Base-by-base conservation (phyloP, 2,113 vertebrate genomes). In the Myanophis thanlyinensis region DNA sequence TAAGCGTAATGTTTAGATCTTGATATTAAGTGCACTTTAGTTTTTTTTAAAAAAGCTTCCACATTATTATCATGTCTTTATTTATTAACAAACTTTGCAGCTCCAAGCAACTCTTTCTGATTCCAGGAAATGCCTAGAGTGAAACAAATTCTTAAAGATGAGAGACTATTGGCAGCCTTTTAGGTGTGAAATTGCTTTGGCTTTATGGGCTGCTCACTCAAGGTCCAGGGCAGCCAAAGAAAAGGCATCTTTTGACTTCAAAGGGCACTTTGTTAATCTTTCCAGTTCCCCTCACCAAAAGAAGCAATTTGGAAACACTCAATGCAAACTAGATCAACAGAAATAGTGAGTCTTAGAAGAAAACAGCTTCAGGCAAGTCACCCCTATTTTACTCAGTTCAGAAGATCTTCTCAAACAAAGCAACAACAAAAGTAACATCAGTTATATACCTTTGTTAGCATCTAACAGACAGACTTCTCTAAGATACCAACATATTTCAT, bases 111-210 rank as follows among this genome's bases (percentile, higher is more conserved):
- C 85, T 52, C 47, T 87, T 95, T 93, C 73, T 94, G 94, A 90
- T 35, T 94, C 91, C 90, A 89, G 92, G 92, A 94, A 95, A 93
- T 95, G 95, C 46, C 91, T 94, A 90, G 87, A 96, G 94, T 94
- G 95, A 93, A 89, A 96, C 93, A 91, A 86, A 93, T 93, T 95
- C 73, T 94, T 96, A 93, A 86, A 93, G 94, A 94, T 94, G 95
- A 93, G 93, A 93, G 93, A 91, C 89, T 95, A 95, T 95, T 94
- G 25, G 88, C 93, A 96, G 92, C 94, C 95, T 95, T 94, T 92
- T 94, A 95, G 92, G 93, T 96, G 95, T 94, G 94, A 96, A 95
- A 95, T 93, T 96, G 88, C 93, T 95, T 94, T 47, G 93, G 85
- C 59, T 95, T 95, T 94, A 95, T 93, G 92, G 87, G 90, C 73